Evolutionary conservation across 2,888 invertebrate genomes (phyloP).

Genomic region (Adelognathus sp.): DNA sequence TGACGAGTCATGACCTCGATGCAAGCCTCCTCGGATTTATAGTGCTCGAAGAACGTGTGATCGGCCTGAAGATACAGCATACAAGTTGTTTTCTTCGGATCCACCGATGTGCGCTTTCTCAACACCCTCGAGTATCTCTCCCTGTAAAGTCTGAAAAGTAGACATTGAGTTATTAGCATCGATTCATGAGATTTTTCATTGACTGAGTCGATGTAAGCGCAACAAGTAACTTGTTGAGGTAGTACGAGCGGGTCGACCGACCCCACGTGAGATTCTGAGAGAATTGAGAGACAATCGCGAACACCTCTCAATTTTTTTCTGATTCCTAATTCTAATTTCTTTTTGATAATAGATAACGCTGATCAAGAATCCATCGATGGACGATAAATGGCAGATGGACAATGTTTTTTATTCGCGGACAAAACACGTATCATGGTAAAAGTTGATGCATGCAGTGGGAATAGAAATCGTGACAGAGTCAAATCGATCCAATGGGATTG

Average conservation of each 20-base stretch:
- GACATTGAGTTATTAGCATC: conserved; percentile 1
- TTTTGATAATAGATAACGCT: background rate
- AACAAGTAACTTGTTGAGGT: no score
- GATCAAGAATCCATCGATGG: no score
- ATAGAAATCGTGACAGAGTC: background rate
- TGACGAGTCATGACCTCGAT: conserved; percentile 96
- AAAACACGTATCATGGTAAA: background rate
- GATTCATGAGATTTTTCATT: background rate
- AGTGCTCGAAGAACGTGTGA: conserved; percentile 96
- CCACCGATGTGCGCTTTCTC: conserved; percentile 84
- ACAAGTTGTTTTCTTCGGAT: conserved; percentile 94
- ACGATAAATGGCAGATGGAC: no score
- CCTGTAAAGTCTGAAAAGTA: conserved; percentile 64
- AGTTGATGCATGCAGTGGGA: background rate
- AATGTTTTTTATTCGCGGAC: background rate
- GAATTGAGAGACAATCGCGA: no score
- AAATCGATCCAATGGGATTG: background rate
- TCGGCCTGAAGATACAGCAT: conserved; percentile 97
- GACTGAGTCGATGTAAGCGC: background rate
- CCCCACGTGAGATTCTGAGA: no score
- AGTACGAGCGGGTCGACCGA: no score
- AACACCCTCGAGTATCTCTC: conserved; percentile 66
- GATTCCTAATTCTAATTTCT: background rate
- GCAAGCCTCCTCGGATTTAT: conserved; percentile 95
- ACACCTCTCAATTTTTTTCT: no score